Base-by-base conservation (phyloP, 2,113 vertebrate species). In the Oncorhynchus clarkii region DNA sequence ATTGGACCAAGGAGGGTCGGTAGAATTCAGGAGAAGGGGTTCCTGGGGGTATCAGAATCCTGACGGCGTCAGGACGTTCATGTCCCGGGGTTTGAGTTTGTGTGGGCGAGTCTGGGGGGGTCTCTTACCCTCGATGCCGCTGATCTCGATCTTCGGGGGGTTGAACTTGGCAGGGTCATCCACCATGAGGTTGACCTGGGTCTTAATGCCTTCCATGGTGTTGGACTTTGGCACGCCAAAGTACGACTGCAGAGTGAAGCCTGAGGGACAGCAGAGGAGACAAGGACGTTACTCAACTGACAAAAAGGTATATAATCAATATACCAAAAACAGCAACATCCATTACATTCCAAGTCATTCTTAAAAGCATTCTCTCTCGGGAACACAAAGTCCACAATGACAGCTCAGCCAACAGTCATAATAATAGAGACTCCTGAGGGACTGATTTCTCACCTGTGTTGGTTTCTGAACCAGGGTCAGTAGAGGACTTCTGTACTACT, bases 171-270 rank as follows among this genome's bases (percentile, higher is more conserved):
- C 77, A 3, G 95, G 86, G 66, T 96, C 94, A 20, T 96, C 95
- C 59, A 91, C 79, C 78, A 93, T 91, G 8, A 94, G 93, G 72
- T 90, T 93, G 71, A 94, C 92, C 85, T 96, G 95, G n/a, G 89
- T 91, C 77, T 93, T 95, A 74, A 96, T 95, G 84, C 95, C 84
- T 68, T 98, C 96, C 94, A 98, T 94, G 4, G 96, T 95, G 11
- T 94, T 93, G 49, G 96, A 95, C 75, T 97, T 98, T 82, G 95
- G 96, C 60, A 95, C 87, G 59, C 96, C 96, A 74, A 93, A 94
- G 85, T 95, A 96, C 24, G 95, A 89, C 82, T 97, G 97, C 80
- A 96, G 83, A 59, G 95, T 93, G 83, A 98, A 95, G 62, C 94
- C 94, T 88, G 92, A 18, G 11, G 69, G 62, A 18, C 27, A 70